Evolutionary conservation across 2,888 invertebrate species (phyloP).

Genomic region (Spatulosminthurus flaviceps): DNA sequence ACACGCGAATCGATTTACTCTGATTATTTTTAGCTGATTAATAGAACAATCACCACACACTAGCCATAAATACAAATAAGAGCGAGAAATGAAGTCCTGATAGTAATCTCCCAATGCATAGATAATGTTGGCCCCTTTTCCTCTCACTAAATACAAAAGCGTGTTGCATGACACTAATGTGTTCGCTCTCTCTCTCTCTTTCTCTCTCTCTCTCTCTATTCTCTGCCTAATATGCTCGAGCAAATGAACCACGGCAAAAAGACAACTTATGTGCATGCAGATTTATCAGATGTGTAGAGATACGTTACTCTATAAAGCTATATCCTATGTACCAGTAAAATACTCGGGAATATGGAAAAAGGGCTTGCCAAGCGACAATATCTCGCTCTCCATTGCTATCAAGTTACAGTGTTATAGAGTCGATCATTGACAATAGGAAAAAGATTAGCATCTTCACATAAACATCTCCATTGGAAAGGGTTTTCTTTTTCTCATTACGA

Average conservation of each 20-base stretch:
- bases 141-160: constrained; percentile 17
- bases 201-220: not conserved
- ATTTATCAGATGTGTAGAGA: not conserved
- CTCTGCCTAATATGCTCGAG: not conserved
- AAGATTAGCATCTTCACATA: constrained; percentile 40
- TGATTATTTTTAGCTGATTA: constrained; percentile 55
- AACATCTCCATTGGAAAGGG: constrained; percentile 25
- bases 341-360: not conserved
- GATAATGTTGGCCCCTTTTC: constrained; percentile 35
- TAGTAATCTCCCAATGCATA: constrained; percentile 34
- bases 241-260: constrained; percentile 8
- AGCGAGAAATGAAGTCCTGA: constrained; percentile 44
- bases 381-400: constrained; percentile 18
- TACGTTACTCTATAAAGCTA: not conserved
- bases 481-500: constrained; percentile 29
- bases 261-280: not conserved
- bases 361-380: not conserved
- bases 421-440: constrained; percentile 35
- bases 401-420: constrained; percentile 38
- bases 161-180: constrained; percentile 30
- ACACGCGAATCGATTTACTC: constrained; percentile 54
- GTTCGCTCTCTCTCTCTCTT: not conserved
- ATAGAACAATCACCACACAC: constrained; percentile 49
- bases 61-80: constrained; percentile 45
- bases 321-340: not conserved